Percentiles rank a stretch among this genome's conserved stretches.
Evolutionary conservation across 1,140 invertebrate genomes (phyloP).

Genomic region (Aphelinus atriplicis): DNA sequence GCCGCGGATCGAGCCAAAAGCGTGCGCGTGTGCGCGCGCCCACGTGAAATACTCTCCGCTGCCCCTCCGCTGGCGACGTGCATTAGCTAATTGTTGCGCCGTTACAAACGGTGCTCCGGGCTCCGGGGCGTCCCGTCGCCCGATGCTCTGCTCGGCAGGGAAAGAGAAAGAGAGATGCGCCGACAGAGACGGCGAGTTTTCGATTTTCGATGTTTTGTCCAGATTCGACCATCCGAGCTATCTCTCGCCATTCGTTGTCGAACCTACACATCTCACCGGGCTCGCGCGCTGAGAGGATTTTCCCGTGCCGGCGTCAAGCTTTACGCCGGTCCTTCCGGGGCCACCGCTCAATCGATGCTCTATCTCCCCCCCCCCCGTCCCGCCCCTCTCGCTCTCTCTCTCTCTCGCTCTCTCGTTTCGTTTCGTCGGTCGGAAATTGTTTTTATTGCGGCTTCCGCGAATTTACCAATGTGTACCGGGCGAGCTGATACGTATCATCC

Average conservation of each 20-base stretch:
- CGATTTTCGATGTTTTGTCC: neutral
- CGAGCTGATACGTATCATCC: too few species aligned
- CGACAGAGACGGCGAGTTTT: neutral
- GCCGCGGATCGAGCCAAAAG: too few species aligned
- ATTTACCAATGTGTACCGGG: too few species aligned
- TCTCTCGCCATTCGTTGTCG: too few species aligned
- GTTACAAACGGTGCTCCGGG: conserved; percentile 42
- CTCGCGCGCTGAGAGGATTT: conserved; percentile 16
- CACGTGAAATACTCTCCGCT: neutral
- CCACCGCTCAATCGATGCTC: neutral
- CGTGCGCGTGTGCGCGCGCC: conserved; percentile 7
- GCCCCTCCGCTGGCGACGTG: conserved; percentile 16
- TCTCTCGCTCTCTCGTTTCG: too few species aligned
- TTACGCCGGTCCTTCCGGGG: neutral
- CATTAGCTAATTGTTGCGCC: conserved; percentile 57
- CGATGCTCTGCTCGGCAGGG: too few species aligned
- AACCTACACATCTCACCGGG: too few species aligned
- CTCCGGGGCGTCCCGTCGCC: neutral
- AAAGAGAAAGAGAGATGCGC: neutral
- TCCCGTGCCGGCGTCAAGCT: neutral
- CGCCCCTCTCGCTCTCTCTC: neutral
- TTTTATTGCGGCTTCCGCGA: too few species aligned
- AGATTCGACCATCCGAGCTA: too few species aligned
- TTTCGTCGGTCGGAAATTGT: too few species aligned
- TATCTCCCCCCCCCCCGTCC: conserved; percentile 4